Evolutionary conservation across 2,888 invertebrate genomes (phyloP).

Genomic region (Candidula unifasciata): DNA sequence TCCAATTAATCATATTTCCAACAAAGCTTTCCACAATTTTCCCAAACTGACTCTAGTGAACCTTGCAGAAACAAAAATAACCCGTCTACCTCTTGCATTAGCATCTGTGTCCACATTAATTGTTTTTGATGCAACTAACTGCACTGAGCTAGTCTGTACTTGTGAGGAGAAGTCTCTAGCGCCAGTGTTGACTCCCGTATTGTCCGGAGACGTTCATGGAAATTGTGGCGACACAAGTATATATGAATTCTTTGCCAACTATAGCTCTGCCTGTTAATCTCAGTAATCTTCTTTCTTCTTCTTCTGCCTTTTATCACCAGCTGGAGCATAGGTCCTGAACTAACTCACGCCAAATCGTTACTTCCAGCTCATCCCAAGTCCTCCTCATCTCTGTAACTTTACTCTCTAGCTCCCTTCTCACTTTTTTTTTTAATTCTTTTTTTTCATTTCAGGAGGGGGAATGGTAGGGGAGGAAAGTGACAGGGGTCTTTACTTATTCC

Average conservation of each 20-base stretch:
- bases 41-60: background rate
- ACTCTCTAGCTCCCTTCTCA: too few species aligned
- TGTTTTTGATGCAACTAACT: background rate
- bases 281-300: too few species aligned
- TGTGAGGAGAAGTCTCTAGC: background rate
- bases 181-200: background rate
- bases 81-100: constrained; percentile 20
- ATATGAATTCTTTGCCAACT: background rate
- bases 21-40: background rate
- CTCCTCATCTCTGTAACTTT: too few species aligned
- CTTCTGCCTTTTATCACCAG: too few species aligned
- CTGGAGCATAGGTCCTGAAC: too few species aligned
- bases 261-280: too few species aligned
- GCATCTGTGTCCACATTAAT: background rate
- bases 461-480: too few species aligned
- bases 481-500: too few species aligned
- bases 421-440: too few species aligned
- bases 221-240: background rate
- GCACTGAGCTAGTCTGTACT: background rate
- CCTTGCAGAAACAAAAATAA: background rate
- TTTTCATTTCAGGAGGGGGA: too few species aligned
- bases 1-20: background rate
- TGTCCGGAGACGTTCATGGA: background rate
- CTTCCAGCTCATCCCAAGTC: too few species aligned
- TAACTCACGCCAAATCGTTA: too few species aligned